Evolutionary conservation across 1,140 invertebrate species (phyloP), one percentile per base, ranked within the genome.

Genomic region (Homalodisca vitripennis): DNA sequence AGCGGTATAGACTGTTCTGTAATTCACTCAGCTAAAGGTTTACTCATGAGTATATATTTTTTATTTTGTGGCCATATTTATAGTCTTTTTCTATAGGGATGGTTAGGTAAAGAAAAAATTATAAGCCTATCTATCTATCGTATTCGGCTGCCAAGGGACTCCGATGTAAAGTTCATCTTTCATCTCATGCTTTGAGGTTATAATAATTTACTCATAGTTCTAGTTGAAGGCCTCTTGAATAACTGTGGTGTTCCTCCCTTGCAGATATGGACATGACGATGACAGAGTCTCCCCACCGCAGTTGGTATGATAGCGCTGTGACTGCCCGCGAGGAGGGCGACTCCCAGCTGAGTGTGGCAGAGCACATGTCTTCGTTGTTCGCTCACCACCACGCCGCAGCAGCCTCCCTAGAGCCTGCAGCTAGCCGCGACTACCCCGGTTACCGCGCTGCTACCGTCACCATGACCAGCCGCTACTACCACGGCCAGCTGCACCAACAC

Each of bases 361-460:
- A 71, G 31, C 70, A 71, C 26, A 71, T 71, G 65, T 64, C 60
- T 32, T 63, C 66, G 13, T 64, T 71, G 31, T 71, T 71, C 60
- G 70, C 66, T 3, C 70, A 71, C 32, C 70, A 68, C 14, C 70
- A 71, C 48, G 66, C 66, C 27, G 32, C 70, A 14, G 32, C 70
- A 14, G 66, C 66, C 32, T 51, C 70, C 20, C 34, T 71, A 3
- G 70, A 71, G 41, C 69, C 65, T 27, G 60, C 70, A n/a, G 66
- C 70, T 1, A 63, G 53, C 41, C 47, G 70, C 47, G 70, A 71
- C 3, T 71, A 71, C 41, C 70, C 67, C 14, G 60, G 67, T 17
- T 66, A 70, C 32, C 34, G 69, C 6, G 69, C 69, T 12, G 69
- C 69, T 13, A 48, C 69, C 1, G 70, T 71, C 20, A 71, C 70